Percentiles rank a stretch among this genome's conserved stretches.
Conservation (phyloP, 2,888 invertebrate genomes). For the Heliconius sara region DNA sequence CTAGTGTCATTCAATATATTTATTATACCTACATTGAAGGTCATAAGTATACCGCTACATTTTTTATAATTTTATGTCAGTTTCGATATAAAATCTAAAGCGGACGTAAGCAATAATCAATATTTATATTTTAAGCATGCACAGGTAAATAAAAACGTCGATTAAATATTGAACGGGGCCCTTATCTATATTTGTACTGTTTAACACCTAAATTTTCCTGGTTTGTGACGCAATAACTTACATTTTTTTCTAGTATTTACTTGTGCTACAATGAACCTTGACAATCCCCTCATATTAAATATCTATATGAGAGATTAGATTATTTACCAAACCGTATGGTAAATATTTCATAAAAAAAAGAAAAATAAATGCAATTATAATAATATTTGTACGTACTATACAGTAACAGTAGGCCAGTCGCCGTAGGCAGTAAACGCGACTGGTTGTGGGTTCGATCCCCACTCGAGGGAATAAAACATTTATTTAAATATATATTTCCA, state of each 20-base stretch:
- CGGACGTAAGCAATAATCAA: conserved; percentile 9
- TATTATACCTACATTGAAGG: background rate
- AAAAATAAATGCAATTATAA: background rate
- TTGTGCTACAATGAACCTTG: conserved; percentile 5
- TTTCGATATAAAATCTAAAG: background rate
- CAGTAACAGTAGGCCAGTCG: no score
- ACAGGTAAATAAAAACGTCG: background rate
- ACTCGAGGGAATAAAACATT: no score
- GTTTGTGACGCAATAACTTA: background rate
- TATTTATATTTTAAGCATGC: background rate
- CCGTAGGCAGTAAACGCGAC: no score
- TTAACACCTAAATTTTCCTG: background rate
- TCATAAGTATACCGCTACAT: background rate
- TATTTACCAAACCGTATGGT: background rate
- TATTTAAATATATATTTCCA: no score
- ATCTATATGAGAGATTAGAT: conserved; percentile 2
- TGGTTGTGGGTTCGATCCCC: no score
- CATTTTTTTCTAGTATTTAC: background rate
- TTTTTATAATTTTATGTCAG: background rate
- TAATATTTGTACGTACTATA: no score
- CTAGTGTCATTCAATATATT: background rate
- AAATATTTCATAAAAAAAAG: background rate
- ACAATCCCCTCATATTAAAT: background rate
- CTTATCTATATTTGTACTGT: background rate
- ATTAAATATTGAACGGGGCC: background rate